Base-by-base conservation (phyloP, 2,797 vertebrate species). In the Astyanax mexicanus region DNA sequence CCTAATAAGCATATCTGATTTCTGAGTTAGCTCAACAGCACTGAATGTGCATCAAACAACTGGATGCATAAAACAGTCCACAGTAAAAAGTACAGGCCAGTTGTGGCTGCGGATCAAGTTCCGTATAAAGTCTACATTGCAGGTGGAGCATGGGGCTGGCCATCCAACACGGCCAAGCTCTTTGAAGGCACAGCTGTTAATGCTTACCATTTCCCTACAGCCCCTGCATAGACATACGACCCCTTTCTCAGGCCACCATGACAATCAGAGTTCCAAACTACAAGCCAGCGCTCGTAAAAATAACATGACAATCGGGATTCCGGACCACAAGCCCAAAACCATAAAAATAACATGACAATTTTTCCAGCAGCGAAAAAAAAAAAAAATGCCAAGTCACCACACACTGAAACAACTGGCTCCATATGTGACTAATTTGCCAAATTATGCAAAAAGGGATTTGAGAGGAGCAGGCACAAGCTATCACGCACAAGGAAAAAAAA, bases 141-240 rank as follows among this genome's bases (percentile, higher is more conserved):
- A 86, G 81, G 85, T 88, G 87, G 57, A 86, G 88, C 89, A 81
- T 82, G 77, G 84, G 84, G 87, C 85, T 88, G 90, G 89, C 47
- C 69, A 82, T 90, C 88, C 86, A 85, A 83, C 81, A 77, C 66
- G 85, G 37, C 85, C 58, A 7, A 76, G 65, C 45, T 58, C 89
- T 92, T 91, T 92, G 86, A 92, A 89, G 89, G 84, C 74, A 86
- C 90, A 91, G 90, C 89, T 91, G 91, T 88, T 90, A 88, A 84
- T 81, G 85, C 86, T 92, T 90, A 88, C 75, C 75, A 79, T 85
- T 89, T 84, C 84, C 86, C 85, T 87, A 86, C 85, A 86, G 69
- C 52, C 87, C 84, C 81, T 75, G 83, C 83, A 86, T 70, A 88
- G 85, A 90, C 73, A 84, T 80, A 75, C 81, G 13, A 81, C 58